Evolutionary conservation across 2,113 vertebrate genomes (phyloP), one percentile per base, ranked within the genome.

Genomic region (Aythya baeri): DNA sequence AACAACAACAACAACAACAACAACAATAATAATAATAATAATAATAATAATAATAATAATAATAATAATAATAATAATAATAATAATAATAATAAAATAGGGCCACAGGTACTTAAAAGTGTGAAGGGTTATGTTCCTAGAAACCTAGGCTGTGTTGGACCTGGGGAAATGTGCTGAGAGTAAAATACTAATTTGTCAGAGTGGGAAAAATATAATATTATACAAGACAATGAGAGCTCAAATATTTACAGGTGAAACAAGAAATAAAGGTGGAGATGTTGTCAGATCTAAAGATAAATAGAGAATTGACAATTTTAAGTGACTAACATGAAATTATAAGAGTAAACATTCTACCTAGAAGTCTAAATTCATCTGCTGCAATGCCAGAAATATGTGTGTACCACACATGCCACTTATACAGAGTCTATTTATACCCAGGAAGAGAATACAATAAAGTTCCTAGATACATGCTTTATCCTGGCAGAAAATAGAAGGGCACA

Each of bases 211-310:
- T 91, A 81, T 85, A 88, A 74, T 81, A 49, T 92, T 74, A 66
- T 52, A 46, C 20, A 44, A 67, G 59, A 93, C 25, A 90, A 32
- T 82, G 63, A 88, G 50, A 95, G 76, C 62, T 94, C 59, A 91
- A 92, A 95, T 93, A 96, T 95, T 89, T 95, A 84, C 36, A 93
- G 55, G 58, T 90, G 68, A 94, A 96, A 72, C 17, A 74, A 88
- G 8, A 57, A 91, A 77, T 86, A 95, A 93, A 95, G 76, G 62
- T 1, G 17, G 90, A 86, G 54, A 73, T 67, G 77, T 76, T 94
- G 44, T 91, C 54, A 87, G 52, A 72, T 70, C 58, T 89, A 88
- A 96, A 90, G n/a, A 84, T 76, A 96, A 91, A 95, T 25, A 95
- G 29, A 83, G 31, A 96, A 92, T 29, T 4, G 27, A 87, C n/a